Evolutionary conservation across 2,113 vertebrate species (phyloP), one percentile per base, ranked within the genome.

Genomic region (Butorides virescens): DNA sequence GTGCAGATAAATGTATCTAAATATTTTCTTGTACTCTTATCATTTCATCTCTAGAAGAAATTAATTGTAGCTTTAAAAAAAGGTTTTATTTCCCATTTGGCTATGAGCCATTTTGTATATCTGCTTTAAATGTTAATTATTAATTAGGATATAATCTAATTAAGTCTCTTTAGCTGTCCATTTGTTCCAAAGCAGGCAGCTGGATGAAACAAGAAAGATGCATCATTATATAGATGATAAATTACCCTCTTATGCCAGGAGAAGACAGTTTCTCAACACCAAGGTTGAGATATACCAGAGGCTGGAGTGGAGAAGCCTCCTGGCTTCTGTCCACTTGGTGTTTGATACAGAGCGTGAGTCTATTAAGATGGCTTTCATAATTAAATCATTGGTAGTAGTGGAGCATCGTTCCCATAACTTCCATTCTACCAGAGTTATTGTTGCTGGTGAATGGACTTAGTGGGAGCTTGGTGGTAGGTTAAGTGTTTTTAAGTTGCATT

Each of bases 71-170:
- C 71, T 75, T 77, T 56, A 65, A 93, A 63, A 94, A 85, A 86
- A 47, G 36, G 58, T 37, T 80, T 89, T 82, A 91, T 96, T 90
- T 95, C 81, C 67, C 85, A 88, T 59, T 95, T 97, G 90, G 83
- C 73, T 83, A 21, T 17, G 44, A 92, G 71, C 91, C 85, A 67
- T 75, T 96, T 86, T 78, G 80, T 78, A 66, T 95, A 93, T 84
- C 88, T 92, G 74, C 74, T 90, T 93, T 90, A 96, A 92, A 93
- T 89, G 80, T 93, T 94, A 96, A 95, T 95, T 96, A 92, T 95
- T 94, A 96, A 93, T 92, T 93, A 95, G 73, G 59, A 50, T 58
- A 90, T 80, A 68, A 90, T 86, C 92, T 91, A 66, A 92, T 92
- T 95, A 94, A 93, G 58, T 90, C 79, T 90, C 59, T 94, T 90